phyloP scores from a whole-genome alignment of 2,888 invertebrate species.

The Pristionchus exspectatus region DNA sequence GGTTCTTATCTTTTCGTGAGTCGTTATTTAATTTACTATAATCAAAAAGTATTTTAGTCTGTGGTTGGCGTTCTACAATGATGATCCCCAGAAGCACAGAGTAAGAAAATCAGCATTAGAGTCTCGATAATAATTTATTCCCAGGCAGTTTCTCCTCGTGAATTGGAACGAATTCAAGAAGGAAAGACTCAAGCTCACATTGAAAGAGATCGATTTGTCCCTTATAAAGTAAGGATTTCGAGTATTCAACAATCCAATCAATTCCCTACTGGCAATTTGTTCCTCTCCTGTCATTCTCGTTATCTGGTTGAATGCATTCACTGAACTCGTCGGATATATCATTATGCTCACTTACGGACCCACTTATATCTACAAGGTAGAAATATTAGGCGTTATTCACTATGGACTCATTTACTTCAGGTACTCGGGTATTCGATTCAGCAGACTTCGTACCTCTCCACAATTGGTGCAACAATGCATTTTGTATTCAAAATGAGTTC shows the following conservation, averaged over 20 bases:
- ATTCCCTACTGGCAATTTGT: constrained; percentile 15
- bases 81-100: constrained; percentile 51
- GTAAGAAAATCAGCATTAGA: background rate
- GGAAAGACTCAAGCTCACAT: constrained; percentile 53
- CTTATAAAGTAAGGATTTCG: constrained; percentile 4
- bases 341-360: constrained; percentile 75
- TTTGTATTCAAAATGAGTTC: constrained; percentile 70
- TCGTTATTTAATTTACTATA: background rate
- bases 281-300: constrained; percentile 59
- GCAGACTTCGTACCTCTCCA: constrained; percentile 55
- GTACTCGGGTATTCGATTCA: constrained; percentile 49
- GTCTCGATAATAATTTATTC: background rate
- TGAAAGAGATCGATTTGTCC: constrained; percentile 52
- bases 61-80: constrained; percentile 43
- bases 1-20: constrained; percentile 58
- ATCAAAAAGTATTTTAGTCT: background rate
- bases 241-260: background rate
- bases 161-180: constrained; percentile 35
- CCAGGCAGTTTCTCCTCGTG: constrained; percentile 37
- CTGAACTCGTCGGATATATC: constrained; percentile 73
- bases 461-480: constrained; percentile 59
- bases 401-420: background rate
- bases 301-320: constrained; percentile 74
- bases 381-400: background rate
- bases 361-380: constrained; percentile 70